Percentiles rank a stretch among this genome's conserved stretches.
Conservation (phyloP, 2,888 invertebrate species). For the Ormyrus pomaceus region DNA sequence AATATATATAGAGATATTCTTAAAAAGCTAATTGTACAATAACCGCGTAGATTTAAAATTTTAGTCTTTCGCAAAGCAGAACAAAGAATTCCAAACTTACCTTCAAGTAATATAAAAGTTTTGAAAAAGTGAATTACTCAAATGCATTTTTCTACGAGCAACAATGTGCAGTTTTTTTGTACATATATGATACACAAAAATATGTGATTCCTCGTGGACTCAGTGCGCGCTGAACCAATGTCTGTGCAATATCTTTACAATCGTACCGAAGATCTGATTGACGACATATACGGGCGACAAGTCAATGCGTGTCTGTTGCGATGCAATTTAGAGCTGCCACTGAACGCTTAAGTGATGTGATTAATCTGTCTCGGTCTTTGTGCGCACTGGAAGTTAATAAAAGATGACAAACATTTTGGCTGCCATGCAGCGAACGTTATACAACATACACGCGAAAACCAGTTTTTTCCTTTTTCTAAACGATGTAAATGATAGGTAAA, state of each 20-base stretch:
- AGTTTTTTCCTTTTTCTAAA: too few species aligned
- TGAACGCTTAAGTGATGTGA: conserved; percentile 45
- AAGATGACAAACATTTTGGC: neutral
- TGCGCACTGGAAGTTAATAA: conserved; percentile 5
- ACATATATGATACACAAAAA: conserved; percentile 15
- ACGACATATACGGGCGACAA: neutral
- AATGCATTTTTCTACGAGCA: conserved; percentile 22
- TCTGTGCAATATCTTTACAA: neutral
- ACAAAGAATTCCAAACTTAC: neutral
- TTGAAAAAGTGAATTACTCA: neutral
- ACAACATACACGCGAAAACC: too few species aligned
- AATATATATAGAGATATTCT: neutral
- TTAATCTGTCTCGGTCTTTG: conserved; percentile 26
- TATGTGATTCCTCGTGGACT: conserved; percentile 5
- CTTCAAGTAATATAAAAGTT: neutral
- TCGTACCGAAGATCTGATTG: neutral
- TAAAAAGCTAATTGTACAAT: too few species aligned
- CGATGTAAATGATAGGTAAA: too few species aligned
- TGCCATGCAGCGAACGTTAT: too few species aligned
- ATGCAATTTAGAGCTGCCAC: conserved; percentile 47
- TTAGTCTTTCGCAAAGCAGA: neutral
- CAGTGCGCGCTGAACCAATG: conserved; percentile 16
- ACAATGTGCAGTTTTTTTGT: conserved; percentile 33
- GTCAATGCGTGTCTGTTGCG: conserved; percentile 24
- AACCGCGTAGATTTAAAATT: neutral